phyloP scores from a whole-genome alignment of 2,888 invertebrate genomes.

The Eristalinus aeneus region DNA sequence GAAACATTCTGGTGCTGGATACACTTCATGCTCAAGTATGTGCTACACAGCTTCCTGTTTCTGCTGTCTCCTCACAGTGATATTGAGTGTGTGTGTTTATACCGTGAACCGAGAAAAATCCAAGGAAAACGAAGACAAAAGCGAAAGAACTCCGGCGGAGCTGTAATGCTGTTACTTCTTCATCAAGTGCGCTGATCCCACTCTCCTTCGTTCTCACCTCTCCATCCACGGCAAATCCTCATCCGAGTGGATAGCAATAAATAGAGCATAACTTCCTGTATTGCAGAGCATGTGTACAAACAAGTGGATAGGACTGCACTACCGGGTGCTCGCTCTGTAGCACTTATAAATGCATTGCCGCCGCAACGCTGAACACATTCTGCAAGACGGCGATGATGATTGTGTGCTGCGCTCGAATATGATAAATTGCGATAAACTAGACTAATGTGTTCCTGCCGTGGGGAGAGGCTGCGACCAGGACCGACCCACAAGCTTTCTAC shows the following conservation, averaged over 20 bases:
- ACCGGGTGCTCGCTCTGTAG: background rate
- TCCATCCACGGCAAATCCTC: too few relatives aligned
- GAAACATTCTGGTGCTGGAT: background rate
- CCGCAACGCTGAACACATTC: background rate
- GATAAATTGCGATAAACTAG: conserved; percentile 59
- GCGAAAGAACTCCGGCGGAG: background rate
- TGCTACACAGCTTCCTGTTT: conserved; percentile 29
- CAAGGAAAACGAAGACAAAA: conserved; percentile 11
- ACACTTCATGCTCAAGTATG: conserved; percentile 11
- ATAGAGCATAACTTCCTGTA: conserved; percentile 69
- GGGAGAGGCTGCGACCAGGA: background rate
- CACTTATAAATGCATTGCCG: background rate
- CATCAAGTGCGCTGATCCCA: conserved; percentile 38
- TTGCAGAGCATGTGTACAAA: conserved; percentile 46
- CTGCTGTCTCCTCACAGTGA: background rate
- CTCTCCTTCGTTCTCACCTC: conserved; percentile 1
- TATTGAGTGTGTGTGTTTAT: background rate
- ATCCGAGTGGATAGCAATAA: conserved; percentile 28
- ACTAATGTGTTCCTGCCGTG: conserved; percentile 14
- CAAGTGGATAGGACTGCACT: conserved; percentile 21
- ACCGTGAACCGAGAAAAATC: conserved; percentile 1
- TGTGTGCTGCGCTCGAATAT: conserved; percentile 35
- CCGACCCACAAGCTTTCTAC: background rate
- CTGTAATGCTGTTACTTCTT: conserved; percentile 35
- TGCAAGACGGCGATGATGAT: conserved; percentile 6